phyloP scores from a whole-genome alignment of 1,140 invertebrate genomes.

The Camponotus pennsylvanicus region DNA sequence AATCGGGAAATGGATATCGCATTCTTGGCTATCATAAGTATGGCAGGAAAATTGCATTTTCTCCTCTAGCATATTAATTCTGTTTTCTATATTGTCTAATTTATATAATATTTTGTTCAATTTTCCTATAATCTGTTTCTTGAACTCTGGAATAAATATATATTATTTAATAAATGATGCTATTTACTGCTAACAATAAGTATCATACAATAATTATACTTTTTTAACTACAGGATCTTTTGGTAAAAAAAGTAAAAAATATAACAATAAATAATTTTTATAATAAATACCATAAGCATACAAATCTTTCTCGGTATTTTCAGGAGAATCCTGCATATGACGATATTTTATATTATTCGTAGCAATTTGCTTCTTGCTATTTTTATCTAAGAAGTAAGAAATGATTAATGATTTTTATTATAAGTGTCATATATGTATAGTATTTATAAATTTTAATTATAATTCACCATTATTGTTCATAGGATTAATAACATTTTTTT shows the following conservation, averaged over 20 bases:
- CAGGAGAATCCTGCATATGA: too few species aligned
- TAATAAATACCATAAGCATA: neutral
- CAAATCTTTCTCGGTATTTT: too few species aligned
- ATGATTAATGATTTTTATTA: too few species aligned
- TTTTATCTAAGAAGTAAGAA: too few species aligned
- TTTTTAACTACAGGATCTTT: too few species aligned
- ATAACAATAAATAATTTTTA: too few species aligned
- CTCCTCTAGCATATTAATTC: neutral
- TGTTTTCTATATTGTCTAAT: neutral
- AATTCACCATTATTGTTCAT: neutral
- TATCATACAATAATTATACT: too few species aligned
- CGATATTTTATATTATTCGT: too few species aligned
- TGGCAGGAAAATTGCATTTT: constrained; percentile 5
- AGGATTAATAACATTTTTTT: neutral
- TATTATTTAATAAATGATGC: neutral
- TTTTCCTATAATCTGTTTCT: neutral
- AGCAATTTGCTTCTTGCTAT: too few species aligned
- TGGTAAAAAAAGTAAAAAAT: too few species aligned
- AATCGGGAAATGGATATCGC: constrained; percentile 7
- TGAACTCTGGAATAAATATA: constrained; percentile 10
- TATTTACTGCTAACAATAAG: too few species aligned
- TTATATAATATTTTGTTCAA: constrained; percentile 6
- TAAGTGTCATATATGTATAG: too few species aligned
- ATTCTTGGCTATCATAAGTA: neutral
- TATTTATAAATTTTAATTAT: neutral